A percentile compares a stretch with the other conserved stretches of the same genome.
These are phyloP conservation scores for Endomychus coccineus DNA, from an alignment of 2,888 invertebrate genomes.

Conservation along the genomic window DNA sequence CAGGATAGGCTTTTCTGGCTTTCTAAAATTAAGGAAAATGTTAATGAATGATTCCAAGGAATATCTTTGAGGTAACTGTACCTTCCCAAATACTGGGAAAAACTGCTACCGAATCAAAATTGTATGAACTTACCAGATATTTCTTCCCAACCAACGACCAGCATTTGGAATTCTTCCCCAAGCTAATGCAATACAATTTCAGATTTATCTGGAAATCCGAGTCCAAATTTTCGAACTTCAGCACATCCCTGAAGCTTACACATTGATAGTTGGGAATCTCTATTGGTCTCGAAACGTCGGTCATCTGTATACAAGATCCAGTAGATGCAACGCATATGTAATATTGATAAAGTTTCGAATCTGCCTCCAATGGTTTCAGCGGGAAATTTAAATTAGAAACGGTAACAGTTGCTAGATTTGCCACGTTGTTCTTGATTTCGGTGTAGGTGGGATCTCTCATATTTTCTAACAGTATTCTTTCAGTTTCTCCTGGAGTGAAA, in stretches of 20 bases:
- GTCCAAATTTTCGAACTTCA: constrained; percentile 35
- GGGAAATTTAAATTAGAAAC: constrained; percentile 27
- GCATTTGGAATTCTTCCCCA: constrained; percentile 12
- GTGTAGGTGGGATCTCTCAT: constrained; percentile 20
- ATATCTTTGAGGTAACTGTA: too few species aligned
- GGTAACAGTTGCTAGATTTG: constrained; percentile 20
- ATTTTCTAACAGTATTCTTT: constrained; percentile 21
- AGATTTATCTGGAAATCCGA: constrained; percentile 42
- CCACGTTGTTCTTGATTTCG: constrained; percentile 9
- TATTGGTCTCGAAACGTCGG: constrained; percentile 26
- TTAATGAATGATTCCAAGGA: background rate
- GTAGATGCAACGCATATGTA: constrained; percentile 36
- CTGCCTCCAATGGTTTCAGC: constrained; percentile 13
- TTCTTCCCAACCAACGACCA: too few species aligned
- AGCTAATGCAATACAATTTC: constrained; percentile 43
- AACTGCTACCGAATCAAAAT: too few species aligned
- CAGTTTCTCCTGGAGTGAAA: constrained; percentile 28
- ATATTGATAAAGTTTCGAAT: constrained; percentile 32
- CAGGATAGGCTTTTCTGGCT: constrained; percentile 17
- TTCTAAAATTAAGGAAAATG: constrained; percentile 1
- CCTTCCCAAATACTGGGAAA: too few species aligned
- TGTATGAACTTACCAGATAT: too few species aligned
- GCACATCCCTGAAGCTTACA: constrained; percentile 30
- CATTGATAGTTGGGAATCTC: constrained; percentile 9
- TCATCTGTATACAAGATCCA: constrained; percentile 30